These are phyloP conservation scores for Oscheius sp. DNA, from an alignment of 2,888 invertebrate species.

Conservation along the genomic window DNA sequence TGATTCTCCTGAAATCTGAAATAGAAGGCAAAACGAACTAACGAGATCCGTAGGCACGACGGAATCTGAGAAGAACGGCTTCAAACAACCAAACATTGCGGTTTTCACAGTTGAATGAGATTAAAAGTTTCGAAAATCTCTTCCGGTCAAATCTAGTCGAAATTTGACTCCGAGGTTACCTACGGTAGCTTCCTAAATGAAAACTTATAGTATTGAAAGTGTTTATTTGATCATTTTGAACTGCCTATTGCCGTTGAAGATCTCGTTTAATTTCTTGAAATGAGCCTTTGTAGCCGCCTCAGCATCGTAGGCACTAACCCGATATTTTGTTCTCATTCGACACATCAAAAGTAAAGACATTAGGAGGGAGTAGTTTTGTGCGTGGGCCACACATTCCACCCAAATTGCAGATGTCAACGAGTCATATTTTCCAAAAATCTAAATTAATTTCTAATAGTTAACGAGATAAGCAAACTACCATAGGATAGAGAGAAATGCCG, in stretches of 20 bases:
- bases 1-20: neutral
- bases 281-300: neutral
- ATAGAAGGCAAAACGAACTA: neutral
- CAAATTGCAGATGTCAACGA: neutral
- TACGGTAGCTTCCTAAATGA: too few relatives aligned
- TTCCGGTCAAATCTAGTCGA: too few relatives aligned
- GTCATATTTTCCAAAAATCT: neutral
- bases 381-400: neutral
- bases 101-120: too few relatives aligned
- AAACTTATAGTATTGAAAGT: too few relatives aligned
- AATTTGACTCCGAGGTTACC: too few relatives aligned
- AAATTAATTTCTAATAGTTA: too few relatives aligned
- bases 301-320: neutral
- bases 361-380: neutral
- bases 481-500: neutral
- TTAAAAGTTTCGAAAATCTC: too few relatives aligned
- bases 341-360: neutral
- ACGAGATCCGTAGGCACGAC: neutral
- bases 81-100: slow-evolving; percentile 9
- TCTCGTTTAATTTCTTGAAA: neutral
- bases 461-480: slow-evolving; percentile 3
- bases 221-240: too few relatives aligned
- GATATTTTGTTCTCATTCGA: neutral
- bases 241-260: too few relatives aligned
- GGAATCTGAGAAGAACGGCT: slow-evolving; percentile 6